Evolutionary conservation across 35 echinoderm and acorn worm genomes (phyloP), one percentile per base, ranked within the genome.

Genomic region (Anneissia japonica): DNA sequence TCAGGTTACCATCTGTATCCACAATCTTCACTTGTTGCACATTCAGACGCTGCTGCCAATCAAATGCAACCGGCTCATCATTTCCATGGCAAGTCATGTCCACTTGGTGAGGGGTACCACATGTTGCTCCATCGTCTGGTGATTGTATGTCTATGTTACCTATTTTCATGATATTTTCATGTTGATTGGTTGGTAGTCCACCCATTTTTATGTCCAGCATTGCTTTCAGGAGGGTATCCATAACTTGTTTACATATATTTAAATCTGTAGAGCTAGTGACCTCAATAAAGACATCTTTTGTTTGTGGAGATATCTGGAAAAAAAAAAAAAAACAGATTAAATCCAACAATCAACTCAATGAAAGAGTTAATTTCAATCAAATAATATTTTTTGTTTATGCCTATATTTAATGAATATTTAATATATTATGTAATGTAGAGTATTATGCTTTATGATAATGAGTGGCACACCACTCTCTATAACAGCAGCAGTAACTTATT

Each of bases 281-380:
- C 40, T 81, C 79, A 3, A 81, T 81, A 39, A 81, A 81, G 40
- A 81, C 38, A 40, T 81, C 38, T n/a, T 35, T 81, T 3, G 79
- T 81, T 17, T 40, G 38, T 26, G 35, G 2, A 0, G 79, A 81
- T 12, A 81, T 81, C 79, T 81, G 35, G 10, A 36, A 35, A 79
- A 79, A 36, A 36, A 12, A 32, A 35, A 76, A 76, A n/a, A 13
- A 13, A 13, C 12, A 64, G n/a, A 64, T 13, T 64, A 64, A 13
- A 64, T 12, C 51, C n/a, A n/a, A n/a, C n/a, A n/a, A n/a, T n/a
- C n/a, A n/a, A n/a, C n/a, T n/a, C n/a, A n/a, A n/a, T n/a, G n/a
- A n/a, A n/a, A n/a, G n/a, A n/a, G n/a, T n/a, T n/a, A 45, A 45
- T 45, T 4, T 45, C 16, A 4, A 45, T 45, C 4, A 16, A 45